These are phyloP conservation scores for Dendroctonus ponderosae DNA, from an alignment of 1,140 invertebrate species.

Conservation along the genomic window DNA sequence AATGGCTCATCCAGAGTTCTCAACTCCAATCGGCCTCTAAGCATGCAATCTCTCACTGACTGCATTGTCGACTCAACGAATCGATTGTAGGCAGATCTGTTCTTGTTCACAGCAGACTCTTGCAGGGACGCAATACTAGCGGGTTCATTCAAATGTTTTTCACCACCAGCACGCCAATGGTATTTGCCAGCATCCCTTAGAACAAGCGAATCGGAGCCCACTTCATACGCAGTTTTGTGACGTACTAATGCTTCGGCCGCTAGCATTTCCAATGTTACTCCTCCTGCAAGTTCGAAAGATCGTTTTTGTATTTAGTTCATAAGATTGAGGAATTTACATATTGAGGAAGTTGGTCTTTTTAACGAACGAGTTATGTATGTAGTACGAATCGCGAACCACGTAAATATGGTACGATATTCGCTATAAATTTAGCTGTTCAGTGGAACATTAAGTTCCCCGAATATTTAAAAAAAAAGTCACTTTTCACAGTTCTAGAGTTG, in stretches of 20 bases:
- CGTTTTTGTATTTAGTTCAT: too few relatives aligned
- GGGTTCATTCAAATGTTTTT: constrained; percentile 98
- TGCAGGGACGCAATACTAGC: constrained; percentile 90
- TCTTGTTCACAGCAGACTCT: constrained; percentile 83
- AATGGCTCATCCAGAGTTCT: constrained; percentile 73
- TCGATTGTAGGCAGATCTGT: constrained; percentile 78
- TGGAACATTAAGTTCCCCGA: too few relatives aligned
- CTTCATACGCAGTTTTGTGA: constrained; percentile 77
- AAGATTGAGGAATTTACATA: background rate
- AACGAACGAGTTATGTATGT: too few relatives aligned
- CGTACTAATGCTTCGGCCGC: constrained; percentile 85
- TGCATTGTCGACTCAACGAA: constrained; percentile 87
- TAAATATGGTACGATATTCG: too few relatives aligned
- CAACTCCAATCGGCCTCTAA: constrained; percentile 90
- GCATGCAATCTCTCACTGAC: constrained; percentile 82
- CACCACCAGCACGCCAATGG: constrained; percentile 95
- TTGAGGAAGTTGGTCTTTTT: background rate
- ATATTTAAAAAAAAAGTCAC: too few relatives aligned
- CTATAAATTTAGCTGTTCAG: too few relatives aligned
- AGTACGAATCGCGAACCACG: too few relatives aligned
- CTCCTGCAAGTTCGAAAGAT: constrained; percentile 53
- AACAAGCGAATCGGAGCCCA: constrained; percentile 72
- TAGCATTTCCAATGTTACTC: constrained; percentile 85
- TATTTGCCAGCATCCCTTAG: constrained; percentile 92
- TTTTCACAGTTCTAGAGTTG: too few relatives aligned